phyloP scores from a whole-genome alignment of 2,113 vertebrate species.

The Platanista minor region DNA sequence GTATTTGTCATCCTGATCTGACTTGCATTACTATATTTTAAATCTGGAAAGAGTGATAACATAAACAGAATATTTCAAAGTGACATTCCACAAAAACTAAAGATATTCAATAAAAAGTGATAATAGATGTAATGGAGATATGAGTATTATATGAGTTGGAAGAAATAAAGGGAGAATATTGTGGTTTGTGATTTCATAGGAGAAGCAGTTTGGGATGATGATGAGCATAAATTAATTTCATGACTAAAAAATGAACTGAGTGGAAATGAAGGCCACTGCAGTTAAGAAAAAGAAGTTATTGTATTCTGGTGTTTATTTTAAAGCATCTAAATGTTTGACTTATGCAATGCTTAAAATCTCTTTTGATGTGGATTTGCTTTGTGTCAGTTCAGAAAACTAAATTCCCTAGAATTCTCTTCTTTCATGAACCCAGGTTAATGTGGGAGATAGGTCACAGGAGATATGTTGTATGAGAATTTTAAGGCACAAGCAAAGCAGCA shows the following conservation, averaged over 20 bases:
- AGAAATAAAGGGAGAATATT: background rate
- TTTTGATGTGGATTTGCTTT: background rate
- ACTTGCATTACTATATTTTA: background rate
- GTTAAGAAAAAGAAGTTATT: background rate
- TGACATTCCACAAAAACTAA: background rate
- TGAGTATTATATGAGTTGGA: background rate
- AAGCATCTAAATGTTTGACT: background rate
- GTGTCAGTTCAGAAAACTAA: background rate
- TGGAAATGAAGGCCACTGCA: background rate
- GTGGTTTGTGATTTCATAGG: background rate
- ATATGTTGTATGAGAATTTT: background rate
- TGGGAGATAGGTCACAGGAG: background rate
- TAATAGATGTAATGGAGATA: background rate
- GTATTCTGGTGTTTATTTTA: background rate
- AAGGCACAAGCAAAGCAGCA: fast-evolving
- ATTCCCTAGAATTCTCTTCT: background rate
- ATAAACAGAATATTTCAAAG: background rate
- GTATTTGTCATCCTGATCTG: background rate
- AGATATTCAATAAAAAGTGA: background rate
- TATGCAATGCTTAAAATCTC: background rate
- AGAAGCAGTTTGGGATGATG: background rate
- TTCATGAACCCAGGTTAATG: background rate
- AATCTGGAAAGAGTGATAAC: background rate
- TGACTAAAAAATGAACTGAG: background rate
- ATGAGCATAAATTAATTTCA: background rate